A percentile compares a stretch with the other conserved stretches of the same genome.
phyloP scores from a whole-genome alignment of 2,888 invertebrate genomes.

The Phytoseiulus persimilis region DNA sequence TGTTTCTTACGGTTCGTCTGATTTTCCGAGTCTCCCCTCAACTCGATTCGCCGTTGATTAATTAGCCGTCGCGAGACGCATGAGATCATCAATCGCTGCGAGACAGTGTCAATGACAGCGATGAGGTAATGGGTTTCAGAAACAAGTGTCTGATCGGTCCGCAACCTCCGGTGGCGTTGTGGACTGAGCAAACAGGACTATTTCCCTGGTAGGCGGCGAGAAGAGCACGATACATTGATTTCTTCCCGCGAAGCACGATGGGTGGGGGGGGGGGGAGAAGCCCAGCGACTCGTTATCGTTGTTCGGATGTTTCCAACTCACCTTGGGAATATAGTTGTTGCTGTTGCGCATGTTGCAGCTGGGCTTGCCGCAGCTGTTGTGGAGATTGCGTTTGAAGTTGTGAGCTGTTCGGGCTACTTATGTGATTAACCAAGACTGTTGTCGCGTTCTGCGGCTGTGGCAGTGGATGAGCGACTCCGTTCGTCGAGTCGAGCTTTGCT shows the following conservation, averaged over 20 bases:
- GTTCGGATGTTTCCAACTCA: no score
- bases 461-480: background rate
- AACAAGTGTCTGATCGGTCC: background rate
- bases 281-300: no score
- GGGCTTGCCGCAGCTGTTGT: background rate
- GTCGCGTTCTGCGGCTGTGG: background rate
- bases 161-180: no score
- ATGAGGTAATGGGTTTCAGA: background rate
- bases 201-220: no score
- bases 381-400: constrained; percentile 7
- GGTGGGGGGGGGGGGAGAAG: no score
- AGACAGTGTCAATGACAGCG: background rate
- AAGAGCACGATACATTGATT: no score
- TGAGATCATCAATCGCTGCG: background rate
- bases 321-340: constrained; percentile 16
- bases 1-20: no score
- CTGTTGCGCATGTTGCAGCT: constrained; percentile 7
- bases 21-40: background rate
- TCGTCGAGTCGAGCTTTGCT: constrained; percentile 47
- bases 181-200: no score
- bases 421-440: background rate
- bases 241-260: no score
- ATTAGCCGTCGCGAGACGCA: background rate
- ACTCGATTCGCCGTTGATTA: background rate
- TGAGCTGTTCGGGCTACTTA: background rate